These are phyloP conservation scores for Osmerus mordax DNA, from an alignment of 2,113 vertebrate genomes.

Conservation along the genomic window DNA sequence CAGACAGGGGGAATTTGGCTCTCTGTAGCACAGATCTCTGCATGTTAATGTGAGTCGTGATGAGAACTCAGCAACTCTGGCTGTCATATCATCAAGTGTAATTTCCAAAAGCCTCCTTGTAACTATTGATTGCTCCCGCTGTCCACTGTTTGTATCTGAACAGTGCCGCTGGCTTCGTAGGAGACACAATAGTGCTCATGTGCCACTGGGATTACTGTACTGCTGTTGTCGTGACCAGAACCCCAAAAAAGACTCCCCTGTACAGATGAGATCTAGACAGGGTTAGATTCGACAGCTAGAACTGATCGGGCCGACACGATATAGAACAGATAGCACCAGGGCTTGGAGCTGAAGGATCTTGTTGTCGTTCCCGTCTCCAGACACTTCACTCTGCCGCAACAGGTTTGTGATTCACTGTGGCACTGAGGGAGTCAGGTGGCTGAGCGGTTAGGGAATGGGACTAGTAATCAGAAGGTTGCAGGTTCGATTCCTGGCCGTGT, in stretches of 20 bases:
- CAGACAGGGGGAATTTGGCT: slow-evolving; percentile 1
- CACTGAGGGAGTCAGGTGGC: no score
- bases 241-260: slow-evolving; percentile 7
- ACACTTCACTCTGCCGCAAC: slow-evolving; percentile 20
- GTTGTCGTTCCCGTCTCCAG: slow-evolving; percentile 27
- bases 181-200: background rate
- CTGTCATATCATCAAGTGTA: slow-evolving; percentile 51
- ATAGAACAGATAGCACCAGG: slow-evolving; percentile 4
- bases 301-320: slow-evolving; percentile 15
- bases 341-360: slow-evolving; percentile 7
- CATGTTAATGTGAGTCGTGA: slow-evolving; percentile 39
- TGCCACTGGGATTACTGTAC: slow-evolving; percentile 20
- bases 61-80: slow-evolving; percentile 23
- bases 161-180: background rate
- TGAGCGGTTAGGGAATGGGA: no score
- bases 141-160: background rate
- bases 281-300: slow-evolving; percentile 9
- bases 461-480: no score
- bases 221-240: slow-evolving; percentile 43
- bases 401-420: slow-evolving; percentile 48
- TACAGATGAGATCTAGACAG: slow-evolving; percentile 14
- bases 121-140: slow-evolving; percentile 54
- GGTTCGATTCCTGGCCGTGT: no score
- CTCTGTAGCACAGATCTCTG: slow-evolving; percentile 26
- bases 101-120: slow-evolving; percentile 50